Percentiles rank a stretch among this genome's conserved stretches.
phyloP scores from a whole-genome alignment of 1,140 invertebrate genomes.

The Caerostris extrusa region DNA sequence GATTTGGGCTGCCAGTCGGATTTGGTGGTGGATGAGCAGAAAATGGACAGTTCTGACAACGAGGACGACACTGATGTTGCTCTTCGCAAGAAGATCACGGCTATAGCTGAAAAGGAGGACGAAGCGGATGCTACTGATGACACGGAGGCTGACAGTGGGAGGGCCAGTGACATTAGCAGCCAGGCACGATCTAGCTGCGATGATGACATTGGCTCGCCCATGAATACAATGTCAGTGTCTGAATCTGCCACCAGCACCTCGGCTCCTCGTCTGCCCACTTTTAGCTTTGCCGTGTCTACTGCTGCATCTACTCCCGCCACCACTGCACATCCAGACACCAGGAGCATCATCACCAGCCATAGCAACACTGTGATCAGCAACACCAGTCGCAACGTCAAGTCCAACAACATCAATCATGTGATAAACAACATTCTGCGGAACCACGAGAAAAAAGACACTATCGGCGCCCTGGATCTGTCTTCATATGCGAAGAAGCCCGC shows the following conservation, averaged over 20 bases:
- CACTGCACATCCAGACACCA: background rate
- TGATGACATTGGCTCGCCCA: conserved; percentile 72
- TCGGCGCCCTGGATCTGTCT: conserved; percentile 77
- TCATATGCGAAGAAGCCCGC: conserved; percentile 38
- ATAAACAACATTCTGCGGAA: conserved; percentile 37
- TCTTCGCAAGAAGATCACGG: conserved; percentile 64
- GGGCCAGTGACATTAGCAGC: conserved; percentile 72
- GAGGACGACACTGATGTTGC: conserved; percentile 59
- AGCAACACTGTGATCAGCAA: background rate
- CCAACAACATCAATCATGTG: conserved; percentile 54
- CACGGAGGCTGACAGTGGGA: conserved; percentile 68
- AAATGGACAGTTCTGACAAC: conserved; percentile 73
- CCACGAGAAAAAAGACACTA: conserved; percentile 64
- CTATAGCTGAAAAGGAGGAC: conserved; percentile 71
- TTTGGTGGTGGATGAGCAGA: conserved; percentile 75
- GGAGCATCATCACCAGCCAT: too few species aligned
- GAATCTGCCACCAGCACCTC: background rate
- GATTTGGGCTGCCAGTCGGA: conserved; percentile 67
- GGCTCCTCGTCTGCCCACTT: background rate
- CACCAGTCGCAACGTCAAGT: background rate
- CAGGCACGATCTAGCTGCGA: conserved; percentile 73
- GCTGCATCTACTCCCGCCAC: background rate
- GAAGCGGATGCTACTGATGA: conserved; percentile 62
- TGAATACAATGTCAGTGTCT: background rate
- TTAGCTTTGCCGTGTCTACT: background rate